Evolutionary conservation across 2,888 invertebrate species (phyloP).

Genomic region (Tuta absoluta): DNA sequence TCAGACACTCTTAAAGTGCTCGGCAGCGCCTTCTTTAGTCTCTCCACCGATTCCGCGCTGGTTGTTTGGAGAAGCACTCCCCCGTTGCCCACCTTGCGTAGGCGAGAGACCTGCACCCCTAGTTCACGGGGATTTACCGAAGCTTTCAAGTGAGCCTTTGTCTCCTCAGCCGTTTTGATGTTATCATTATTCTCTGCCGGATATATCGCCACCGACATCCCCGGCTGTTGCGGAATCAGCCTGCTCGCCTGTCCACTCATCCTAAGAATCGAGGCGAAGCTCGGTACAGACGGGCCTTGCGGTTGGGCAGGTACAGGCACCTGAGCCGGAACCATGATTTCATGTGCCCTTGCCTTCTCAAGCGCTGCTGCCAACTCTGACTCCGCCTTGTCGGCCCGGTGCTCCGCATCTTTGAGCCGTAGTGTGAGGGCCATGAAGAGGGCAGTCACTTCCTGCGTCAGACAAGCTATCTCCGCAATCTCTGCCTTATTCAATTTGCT

Average conservation of each 20-base stretch:
- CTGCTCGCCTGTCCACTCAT: background rate
- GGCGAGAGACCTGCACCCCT: background rate
- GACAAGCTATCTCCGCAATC: background rate
- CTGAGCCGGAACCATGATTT: background rate
- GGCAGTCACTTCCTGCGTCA: background rate
- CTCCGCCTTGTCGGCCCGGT: too few species aligned
- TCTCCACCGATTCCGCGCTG: background rate
- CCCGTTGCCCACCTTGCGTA: background rate
- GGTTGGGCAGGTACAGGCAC: too few species aligned
- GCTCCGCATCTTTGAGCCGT: background rate
- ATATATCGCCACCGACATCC: background rate
- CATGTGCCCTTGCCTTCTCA: too few species aligned
- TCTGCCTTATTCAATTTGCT: constrained; percentile 3
- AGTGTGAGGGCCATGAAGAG: background rate
- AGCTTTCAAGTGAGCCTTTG: background rate
- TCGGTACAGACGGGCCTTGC: too few species aligned
- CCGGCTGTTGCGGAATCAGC: background rate
- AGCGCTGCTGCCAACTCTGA: background rate
- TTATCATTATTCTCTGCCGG: background rate
- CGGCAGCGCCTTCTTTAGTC: background rate
- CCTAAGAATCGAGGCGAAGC: background rate
- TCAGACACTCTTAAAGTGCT: background rate
- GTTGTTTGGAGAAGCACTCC: background rate
- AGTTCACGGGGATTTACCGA: background rate
- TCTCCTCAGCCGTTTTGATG: background rate